phyloP scores from a whole-genome alignment of 2,113 vertebrate genomes.

The Donacobius atricapilla region DNA sequence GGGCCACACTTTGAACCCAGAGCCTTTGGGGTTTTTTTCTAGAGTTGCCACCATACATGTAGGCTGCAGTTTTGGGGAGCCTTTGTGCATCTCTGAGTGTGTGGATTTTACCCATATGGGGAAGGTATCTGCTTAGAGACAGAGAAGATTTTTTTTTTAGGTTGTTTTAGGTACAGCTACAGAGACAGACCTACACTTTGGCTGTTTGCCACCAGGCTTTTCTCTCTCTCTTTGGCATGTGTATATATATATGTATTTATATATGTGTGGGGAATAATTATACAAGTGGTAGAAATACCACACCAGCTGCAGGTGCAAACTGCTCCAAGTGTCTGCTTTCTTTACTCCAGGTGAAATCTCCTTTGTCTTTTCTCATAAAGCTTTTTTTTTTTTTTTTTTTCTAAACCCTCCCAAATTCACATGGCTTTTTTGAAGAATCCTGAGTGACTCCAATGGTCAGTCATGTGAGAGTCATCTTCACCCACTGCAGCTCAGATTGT shows the following conservation, averaged over 20 bases:
- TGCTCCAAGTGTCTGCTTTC: not conserved
- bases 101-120: not conserved
- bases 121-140: not conserved
- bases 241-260: not conserved
- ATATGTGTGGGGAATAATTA: not conserved
- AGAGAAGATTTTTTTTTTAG: not conserved
- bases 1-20: not conserved
- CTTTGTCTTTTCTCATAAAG: not conserved
- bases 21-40: not conserved
- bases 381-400: not conserved
- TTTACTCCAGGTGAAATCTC: not conserved
- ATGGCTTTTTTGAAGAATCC: not conserved
- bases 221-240: not conserved
- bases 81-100: not conserved
- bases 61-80: not conserved
- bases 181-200: not conserved
- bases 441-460: not conserved
- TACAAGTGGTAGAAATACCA: not conserved
- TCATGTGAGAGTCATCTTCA: fast-evolving
- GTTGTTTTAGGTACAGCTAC: not conserved
- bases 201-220: not conserved
- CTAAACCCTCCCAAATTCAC: not conserved
- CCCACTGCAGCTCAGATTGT: not conserved
- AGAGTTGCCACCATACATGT: not conserved
- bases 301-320: not conserved